A percentile compares a stretch with the other conserved stretches of the same genome.
Evolutionary conservation across 2,797 vertebrate genomes (phyloP).

Genomic region (Mus minutoides): DNA sequence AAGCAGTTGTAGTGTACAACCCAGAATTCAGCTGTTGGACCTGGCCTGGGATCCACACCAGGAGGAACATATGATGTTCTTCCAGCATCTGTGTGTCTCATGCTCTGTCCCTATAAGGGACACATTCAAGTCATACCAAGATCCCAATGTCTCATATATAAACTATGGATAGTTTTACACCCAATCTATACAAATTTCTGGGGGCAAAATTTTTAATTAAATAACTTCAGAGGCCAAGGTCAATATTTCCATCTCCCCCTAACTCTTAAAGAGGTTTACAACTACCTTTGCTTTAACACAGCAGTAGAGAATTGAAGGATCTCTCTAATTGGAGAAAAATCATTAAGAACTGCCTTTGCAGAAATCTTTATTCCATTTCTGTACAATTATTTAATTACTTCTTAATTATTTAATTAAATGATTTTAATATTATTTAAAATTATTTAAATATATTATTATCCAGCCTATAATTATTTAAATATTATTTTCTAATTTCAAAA

Average conservation of each 20-base stretch:
- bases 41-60: background rate
- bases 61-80: background rate
- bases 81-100: background rate
- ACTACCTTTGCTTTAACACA: conserved; percentile 4
- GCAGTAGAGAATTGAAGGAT: background rate
- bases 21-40: background rate
- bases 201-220: conserved; percentile 30
- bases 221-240: conserved; percentile 43
- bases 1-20: background rate
- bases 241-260: background rate
- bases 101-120: background rate
- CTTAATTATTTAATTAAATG: background rate
- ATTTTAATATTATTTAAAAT: background rate
- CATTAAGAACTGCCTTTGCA: background rate
- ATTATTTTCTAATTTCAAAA: conserved; percentile 12
- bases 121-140: conserved; percentile 43
- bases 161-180: conserved; percentile 50
- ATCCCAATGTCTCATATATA: background rate
- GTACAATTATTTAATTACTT: background rate
- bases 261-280: background rate
- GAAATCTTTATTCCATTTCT: background rate
- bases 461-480: background rate
- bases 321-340: no score
- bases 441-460: background rate
- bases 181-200: background rate